Conservation (phyloP, 2,888 invertebrate genomes). For the Eucera pruinosa region DNA sequence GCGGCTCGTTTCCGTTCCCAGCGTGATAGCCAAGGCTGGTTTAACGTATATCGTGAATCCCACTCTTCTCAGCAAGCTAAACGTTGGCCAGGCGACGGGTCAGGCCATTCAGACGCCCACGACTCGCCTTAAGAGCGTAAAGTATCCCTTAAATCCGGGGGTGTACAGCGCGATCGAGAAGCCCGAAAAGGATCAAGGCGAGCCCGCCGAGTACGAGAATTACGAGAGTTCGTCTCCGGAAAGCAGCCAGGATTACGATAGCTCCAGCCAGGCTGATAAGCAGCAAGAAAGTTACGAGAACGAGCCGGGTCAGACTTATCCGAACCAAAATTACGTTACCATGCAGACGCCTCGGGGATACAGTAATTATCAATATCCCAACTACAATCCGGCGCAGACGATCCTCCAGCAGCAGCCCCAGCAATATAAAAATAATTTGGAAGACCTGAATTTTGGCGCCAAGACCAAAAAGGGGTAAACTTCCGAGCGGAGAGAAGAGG, state of each 20-base stretch:
- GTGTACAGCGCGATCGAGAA: constrained; percentile 73
- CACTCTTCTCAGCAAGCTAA: constrained; percentile 61
- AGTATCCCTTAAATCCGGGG: constrained; percentile 67
- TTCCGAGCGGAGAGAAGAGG: neutral
- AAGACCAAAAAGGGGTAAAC: constrained; percentile 72
- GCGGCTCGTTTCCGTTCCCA: constrained; percentile 51
- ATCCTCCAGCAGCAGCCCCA: constrained; percentile 56
- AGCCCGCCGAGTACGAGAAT: constrained; percentile 71
- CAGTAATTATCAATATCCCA: constrained; percentile 76
- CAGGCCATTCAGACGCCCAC: constrained; percentile 51
- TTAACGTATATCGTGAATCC: constrained; percentile 77
- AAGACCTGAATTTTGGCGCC: constrained; percentile 73
- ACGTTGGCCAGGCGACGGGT: constrained; percentile 52
- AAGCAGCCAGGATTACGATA: constrained; percentile 61
- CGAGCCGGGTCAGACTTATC: constrained; percentile 70
- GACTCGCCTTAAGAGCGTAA: constrained; percentile 58
- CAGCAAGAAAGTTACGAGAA: constrained; percentile 64
- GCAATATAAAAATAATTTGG: constrained; percentile 68
- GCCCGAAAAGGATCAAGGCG: constrained; percentile 55
- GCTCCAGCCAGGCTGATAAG: constrained; percentile 47
- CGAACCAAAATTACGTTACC: constrained; percentile 71
- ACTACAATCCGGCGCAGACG: constrained; percentile 70
- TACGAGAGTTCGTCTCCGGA: constrained; percentile 69
- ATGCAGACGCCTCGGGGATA: constrained; percentile 71
- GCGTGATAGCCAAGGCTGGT: constrained; percentile 75